Percentiles rank a stretch among this genome's conserved stretches.
phyloP scores from a whole-genome alignment of 2,888 invertebrate genomes.

The Lasioglossum lativentre region DNA sequence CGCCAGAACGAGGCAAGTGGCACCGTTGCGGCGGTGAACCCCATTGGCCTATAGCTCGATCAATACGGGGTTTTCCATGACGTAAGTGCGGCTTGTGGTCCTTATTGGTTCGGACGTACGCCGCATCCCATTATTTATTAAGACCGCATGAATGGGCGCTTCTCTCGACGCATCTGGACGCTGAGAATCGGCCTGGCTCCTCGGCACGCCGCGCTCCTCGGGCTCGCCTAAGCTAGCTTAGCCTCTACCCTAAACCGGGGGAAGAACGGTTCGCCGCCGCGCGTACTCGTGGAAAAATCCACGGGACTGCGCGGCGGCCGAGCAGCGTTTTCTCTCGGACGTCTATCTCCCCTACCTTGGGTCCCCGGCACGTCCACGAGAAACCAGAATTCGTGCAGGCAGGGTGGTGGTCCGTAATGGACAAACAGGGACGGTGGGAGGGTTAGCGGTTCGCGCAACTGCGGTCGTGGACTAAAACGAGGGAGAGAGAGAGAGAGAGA shows the following conservation, averaged over 20 bases:
- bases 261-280: not conserved
- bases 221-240: not conserved
- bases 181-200: not conserved
- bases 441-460: slow-evolving; percentile 83
- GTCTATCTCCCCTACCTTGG: slow-evolving; percentile 80
- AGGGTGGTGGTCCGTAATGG: slow-evolving; percentile 79
- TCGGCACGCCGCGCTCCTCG: not conserved
- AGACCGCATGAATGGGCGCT: slow-evolving; percentile 85
- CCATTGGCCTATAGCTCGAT: slow-evolving; percentile 81
- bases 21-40: slow-evolving; percentile 57
- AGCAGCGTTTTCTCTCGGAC: slow-evolving; percentile 80
- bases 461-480: slow-evolving; percentile 62
- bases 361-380: slow-evolving; percentile 81
- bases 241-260: not conserved
- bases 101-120: slow-evolving; percentile 85
- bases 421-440: slow-evolving; percentile 25
- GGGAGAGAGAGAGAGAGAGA: slow-evolving; percentile 11
- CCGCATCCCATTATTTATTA: slow-evolving; percentile 87
- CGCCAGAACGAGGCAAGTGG: slow-evolving; percentile 54
- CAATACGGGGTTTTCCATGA: slow-evolving; percentile 86
- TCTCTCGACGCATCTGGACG: slow-evolving; percentile 43
- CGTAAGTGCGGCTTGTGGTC: slow-evolving; percentile 84
- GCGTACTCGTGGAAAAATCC: slow-evolving; percentile 22
- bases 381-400: slow-evolving; percentile 85
- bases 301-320: slow-evolving; percentile 81